A percentile compares a stretch with the other conserved stretches of the same genome.
Conservation (phyloP, 2,888 invertebrate genomes). For the Lasius platythorax region DNA sequence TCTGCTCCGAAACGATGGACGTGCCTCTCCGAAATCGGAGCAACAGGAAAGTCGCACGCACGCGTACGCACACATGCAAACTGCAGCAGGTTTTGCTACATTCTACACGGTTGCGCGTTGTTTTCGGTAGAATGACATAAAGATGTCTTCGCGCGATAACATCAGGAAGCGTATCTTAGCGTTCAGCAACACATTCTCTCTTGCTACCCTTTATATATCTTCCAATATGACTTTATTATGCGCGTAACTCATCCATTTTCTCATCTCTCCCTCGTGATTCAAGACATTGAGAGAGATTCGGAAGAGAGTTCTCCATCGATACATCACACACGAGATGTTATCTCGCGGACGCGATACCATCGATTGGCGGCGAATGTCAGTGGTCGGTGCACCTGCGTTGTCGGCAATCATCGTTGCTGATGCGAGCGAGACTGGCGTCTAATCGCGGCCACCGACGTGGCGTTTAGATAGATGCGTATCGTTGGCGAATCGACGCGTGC, state of each 20-base stretch:
- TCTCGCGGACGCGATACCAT: constrained; percentile 24
- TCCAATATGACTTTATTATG: constrained; percentile 28
- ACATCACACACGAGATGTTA: not conserved
- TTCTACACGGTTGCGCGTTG: constrained; percentile 3
- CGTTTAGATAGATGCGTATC: constrained; percentile 26
- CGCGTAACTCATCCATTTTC: not conserved
- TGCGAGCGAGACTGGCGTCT: constrained; percentile 21
- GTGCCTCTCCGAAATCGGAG: not conserved
- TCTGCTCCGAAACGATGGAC: constrained; percentile 1
- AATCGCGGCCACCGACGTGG: constrained; percentile 41
- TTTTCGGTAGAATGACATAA: constrained; percentile 19
- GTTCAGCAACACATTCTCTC: not conserved
- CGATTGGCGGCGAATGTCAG: constrained; percentile 18
- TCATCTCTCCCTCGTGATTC: not conserved
- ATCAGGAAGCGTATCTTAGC: not conserved
- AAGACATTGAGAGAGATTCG: not conserved
- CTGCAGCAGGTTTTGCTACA: constrained; percentile 12
- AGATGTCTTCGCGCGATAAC: constrained; percentile 19
- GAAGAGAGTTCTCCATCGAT: not conserved
- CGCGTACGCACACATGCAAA: not conserved
- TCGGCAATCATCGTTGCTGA: constrained; percentile 8
- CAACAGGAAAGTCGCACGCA: not conserved
- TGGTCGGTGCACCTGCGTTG: constrained; percentile 25
- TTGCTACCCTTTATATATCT: not conserved
- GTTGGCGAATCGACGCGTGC: not conserved